Conservation (phyloP, 2,113 vertebrate species). For the Malurus cyaneus region DNA sequence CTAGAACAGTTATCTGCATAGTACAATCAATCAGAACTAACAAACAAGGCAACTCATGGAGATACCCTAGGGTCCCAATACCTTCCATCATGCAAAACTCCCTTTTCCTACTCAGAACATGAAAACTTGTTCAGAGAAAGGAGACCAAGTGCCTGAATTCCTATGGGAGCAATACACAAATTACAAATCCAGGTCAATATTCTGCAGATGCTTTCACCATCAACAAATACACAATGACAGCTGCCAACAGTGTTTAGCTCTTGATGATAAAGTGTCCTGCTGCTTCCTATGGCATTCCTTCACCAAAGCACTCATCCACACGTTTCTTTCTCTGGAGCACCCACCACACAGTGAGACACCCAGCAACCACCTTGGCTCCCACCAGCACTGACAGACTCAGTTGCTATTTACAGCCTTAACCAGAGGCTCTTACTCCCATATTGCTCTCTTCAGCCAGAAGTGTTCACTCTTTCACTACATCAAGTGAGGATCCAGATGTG, state of each 20-base stretch:
- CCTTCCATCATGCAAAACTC: background rate
- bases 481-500: background rate
- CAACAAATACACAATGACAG: background rate
- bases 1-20: background rate
- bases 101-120: background rate
- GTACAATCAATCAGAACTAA: background rate
- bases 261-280: background rate
- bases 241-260: background rate
- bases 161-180: background rate
- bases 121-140: background rate
- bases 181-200: background rate
- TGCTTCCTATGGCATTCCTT: background rate
- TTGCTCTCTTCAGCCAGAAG: fast-evolving
- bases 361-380: background rate
- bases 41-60: background rate
- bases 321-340: background rate
- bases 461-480: background rate
- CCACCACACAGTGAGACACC: background rate
- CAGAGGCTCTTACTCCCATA: background rate
- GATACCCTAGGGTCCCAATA: background rate
- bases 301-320: background rate
- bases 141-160: background rate
- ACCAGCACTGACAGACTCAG: fast-evolving
- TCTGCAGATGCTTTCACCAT: background rate
- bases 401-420: background rate